phyloP scores from a whole-genome alignment of 2,797 vertebrate species.

The Malacoraja senta region DNA sequence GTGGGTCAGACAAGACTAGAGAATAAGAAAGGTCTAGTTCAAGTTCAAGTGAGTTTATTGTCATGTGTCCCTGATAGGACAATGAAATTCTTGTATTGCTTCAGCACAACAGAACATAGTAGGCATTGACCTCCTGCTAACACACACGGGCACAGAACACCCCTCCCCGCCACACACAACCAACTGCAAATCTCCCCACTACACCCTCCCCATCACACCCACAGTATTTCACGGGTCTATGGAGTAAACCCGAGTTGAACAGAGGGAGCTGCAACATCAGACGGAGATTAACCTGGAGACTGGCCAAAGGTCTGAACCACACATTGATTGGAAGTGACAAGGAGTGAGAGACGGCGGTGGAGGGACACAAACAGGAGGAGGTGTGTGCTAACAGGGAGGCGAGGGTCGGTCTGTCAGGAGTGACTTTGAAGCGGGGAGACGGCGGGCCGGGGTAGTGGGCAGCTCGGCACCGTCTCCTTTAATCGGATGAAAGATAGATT shows the following conservation, averaged over 20 bases:
- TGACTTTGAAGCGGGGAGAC: not conserved
- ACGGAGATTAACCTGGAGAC: not conserved
- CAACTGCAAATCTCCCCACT: no score
- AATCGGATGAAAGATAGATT: constrained; percentile 65
- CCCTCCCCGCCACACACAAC: no score
- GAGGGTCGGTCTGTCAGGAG: not conserved
- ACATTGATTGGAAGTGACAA: not conserved
- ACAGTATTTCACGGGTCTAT: no score
- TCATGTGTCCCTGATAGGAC: no score
- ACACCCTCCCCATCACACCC: no score
- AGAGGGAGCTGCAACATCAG: not conserved
- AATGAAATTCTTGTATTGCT: no score
- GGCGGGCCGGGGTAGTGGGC: constrained; percentile 39
- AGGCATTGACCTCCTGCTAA: no score
- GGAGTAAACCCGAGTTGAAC: not conserved
- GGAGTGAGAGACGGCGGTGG: constrained; percentile 8
- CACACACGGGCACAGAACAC: no score
- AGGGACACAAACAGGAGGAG: constrained; percentile 35
- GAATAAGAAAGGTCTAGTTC: not conserved
- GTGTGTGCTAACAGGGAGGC: not conserved
- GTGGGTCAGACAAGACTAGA: no score
- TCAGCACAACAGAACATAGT: no score
- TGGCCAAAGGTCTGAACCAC: no score
- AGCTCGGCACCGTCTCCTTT: constrained; percentile 55
- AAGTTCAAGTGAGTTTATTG: no score